Evolutionary conservation across 2,888 invertebrate genomes (phyloP), one percentile per base, ranked within the genome.

Genomic region (Balanococcus diminutus): DNA sequence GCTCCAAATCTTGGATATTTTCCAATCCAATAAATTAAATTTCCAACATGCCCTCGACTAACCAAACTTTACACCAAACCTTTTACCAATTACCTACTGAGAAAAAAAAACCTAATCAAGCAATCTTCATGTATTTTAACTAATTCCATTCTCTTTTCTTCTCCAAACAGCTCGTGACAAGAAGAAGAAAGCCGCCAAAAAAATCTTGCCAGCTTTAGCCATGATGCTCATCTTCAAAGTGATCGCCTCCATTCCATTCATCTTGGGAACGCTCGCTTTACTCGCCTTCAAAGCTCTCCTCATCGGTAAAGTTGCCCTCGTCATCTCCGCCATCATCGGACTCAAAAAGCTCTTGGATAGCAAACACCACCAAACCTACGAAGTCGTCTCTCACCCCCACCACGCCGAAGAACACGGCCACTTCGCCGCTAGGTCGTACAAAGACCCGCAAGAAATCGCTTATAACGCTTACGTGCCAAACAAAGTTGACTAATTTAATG

Each of bases 231-330:
- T 95, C 89, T 90, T 96, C 90, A 96, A 96, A 91, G 94, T 93
- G 87, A 95, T 95, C 88, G 93, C 94, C 39, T 91, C 96, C 87
- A 93, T 95, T 88, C 96, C 96, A 39, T 91, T 96, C 88, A 93
- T 94, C 89, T 92, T 96, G 86, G 96, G 94, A 88, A 92, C 91
- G 88, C 93, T 96, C 89, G 96, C 95, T 86, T 92, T 96, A 87
- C 92, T 96, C 79, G 95, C 96, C 67, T 93, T 96, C 92, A 96
- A 96, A 92, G 96, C 96, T 87, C 92, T 96, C 88, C 91, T 96
- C 89, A 92, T 96, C 88, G 95, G 95, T 88, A 96, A 96, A 92
- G 93, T 96, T 87, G 96, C 96, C 3, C 92, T 96, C 28, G 91
- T 95, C 86, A 93, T 96, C 87, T 93, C 95, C 84, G 93, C 93